Conservation (phyloP, 2,113 vertebrate genomes). For the Lagopus muta region DNA sequence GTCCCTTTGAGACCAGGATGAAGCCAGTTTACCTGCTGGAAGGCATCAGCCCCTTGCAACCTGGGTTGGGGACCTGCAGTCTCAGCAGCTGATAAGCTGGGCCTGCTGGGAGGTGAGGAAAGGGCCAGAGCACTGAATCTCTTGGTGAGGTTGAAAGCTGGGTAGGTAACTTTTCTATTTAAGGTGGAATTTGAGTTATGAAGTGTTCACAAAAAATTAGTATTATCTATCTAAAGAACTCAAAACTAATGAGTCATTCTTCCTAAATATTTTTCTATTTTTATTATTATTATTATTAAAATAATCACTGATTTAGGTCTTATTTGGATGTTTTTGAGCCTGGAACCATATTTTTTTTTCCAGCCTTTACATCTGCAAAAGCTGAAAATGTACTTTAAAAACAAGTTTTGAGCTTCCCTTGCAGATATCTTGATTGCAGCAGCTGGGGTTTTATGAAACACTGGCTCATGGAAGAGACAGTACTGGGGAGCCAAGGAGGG, state of each 20-base stretch:
- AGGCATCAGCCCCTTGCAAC: neutral
- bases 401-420: conserved; percentile 42
- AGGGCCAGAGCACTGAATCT: neutral
- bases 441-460: conserved; percentile 53
- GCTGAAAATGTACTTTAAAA: conserved; percentile 55
- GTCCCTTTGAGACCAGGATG: neutral
- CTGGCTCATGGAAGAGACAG: conserved; percentile 14
- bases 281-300: neutral
- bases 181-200: neutral
- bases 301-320: conserved; percentile 22
- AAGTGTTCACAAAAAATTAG: neutral
- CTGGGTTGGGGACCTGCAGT: neutral
- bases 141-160: neutral
- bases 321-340: conserved; percentile 34
- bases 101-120: neutral
- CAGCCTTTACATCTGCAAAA: conserved; percentile 38
- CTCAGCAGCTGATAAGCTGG: neutral
- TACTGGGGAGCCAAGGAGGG: conserved; percentile 13
- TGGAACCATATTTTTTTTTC: neutral
- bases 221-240: conserved; percentile 12
- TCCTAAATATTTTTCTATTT: neutral
- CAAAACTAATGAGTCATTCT: conserved; percentile 38
- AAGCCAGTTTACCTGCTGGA: neutral
- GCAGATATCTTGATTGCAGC: conserved; percentile 52
- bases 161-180: neutral